Base-by-base conservation (phyloP, 2,113 vertebrate species). In the Eptesicus fuscus region DNA sequence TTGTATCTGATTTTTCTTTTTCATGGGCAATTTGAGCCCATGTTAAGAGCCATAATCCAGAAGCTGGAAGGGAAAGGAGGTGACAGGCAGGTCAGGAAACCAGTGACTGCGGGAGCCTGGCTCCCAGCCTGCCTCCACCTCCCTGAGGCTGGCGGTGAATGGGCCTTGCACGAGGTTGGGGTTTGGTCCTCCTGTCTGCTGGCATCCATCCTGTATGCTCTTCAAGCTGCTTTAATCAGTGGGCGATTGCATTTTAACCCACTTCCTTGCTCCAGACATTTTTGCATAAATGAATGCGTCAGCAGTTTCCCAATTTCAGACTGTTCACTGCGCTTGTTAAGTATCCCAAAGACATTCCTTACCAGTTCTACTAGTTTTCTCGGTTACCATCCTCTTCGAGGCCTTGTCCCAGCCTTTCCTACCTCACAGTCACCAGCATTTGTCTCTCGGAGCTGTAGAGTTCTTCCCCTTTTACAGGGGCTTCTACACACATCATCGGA, bases 1-100 rank as follows among this genome's bases (percentile, higher is more conserved):
- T 80, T 40, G 7, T 51, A 25, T 42, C 92, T 69, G 73, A 67
- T 59, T 67, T 44, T 74, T 91, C 40, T 49, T 61, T 87, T 83
- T 40, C 51, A 6, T 18, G 59, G 76, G 28, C 12, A 22, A 0
- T 47, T 51, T 79, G 78, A 83, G 30, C 67, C 56, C 17, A 13
- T 5, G 30, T 84, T 23, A 80, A 80, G 65, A 77, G 65, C 79
- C 32, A 7, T 59, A 49, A 42, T 49, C 79, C 56, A 49, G 65
- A 51, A 70, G 13, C 32, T 65, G 47, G 82, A 56, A 35, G 47
- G 53, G 53, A 67, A 85, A 56, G 71, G 40, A n/a, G 56, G 71
- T 79, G 88, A 63, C 37, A 63, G 83, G 74, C 51, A 30, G 70
- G 16, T 40, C 13, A n/a, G 49, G 51, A 74, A 44, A 74, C 40